Base-by-base conservation (phyloP, 2,888 invertebrate species). In the Noctua comes region DNA sequence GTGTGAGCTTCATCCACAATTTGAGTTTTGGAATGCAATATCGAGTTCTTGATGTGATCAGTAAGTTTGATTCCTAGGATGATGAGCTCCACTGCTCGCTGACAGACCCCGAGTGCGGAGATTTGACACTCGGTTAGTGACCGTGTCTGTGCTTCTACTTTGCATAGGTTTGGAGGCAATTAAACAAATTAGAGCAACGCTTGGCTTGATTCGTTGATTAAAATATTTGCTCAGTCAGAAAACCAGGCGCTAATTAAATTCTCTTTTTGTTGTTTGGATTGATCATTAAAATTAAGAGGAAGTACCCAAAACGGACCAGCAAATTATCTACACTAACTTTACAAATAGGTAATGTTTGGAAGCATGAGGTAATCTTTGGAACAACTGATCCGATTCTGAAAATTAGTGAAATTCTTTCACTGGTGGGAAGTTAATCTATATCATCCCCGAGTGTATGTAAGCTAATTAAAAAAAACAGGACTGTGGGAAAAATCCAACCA, bases 151-250 rank as follows among this genome's bases (percentile, higher is more conserved):
- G 10, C 48, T 48, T 1, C 48, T 24, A 57, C 4, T 57, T n/a
- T 57, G 5, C 54, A 4, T 24, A 4, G 11, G 4, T 57, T 57
- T 57, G n/a, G n/a, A n/a, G 11, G n/a, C n/a, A n/a, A n/a, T n/a
- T 57, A 57, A 57, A 57, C 11, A 57, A n/a, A n/a, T 57, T n/a
- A 27, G 16, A 27, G 43, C 71, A 46, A 46, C n/a, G 16, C 31
- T 71, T 31, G 24, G 24, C 10, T 46, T 36, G n/a, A 31, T n/a
- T 70, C 31, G 10, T 13, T 21, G 31, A 59, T 46, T 36, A 27
- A 36, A 71, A 21, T 72, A 36, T 59, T 72, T 75, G 73, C 59
- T 72, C 59, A 59, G 11, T 16, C 16, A 48, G 24, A 73, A 40
- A 48, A 40, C 27, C 21, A 76, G 73, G 73, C 46, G 36, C 73